Percentiles rank a stretch among this genome's conserved stretches.
These are phyloP conservation scores for Perizoma flavofasciatum DNA, from an alignment of 2,888 invertebrate species.

Conservation along the genomic window DNA sequence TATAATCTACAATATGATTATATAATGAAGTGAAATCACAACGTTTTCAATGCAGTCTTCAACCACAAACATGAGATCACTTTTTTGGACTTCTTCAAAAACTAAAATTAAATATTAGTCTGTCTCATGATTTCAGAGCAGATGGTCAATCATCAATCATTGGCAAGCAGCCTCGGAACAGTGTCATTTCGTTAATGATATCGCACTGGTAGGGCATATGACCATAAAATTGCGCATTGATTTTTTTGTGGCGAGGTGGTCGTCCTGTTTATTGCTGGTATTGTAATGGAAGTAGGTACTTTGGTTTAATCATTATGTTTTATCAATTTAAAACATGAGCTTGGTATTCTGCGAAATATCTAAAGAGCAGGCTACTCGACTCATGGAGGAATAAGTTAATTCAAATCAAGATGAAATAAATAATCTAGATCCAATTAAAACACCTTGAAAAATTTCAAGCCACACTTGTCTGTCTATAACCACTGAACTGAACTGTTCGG, in stretches of 20 bases:
- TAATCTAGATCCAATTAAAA: no score
- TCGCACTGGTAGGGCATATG: constrained; percentile 38
- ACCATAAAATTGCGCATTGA: constrained; percentile 43
- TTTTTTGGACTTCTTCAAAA: no score
- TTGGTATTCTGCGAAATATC: constrained; percentile 8
- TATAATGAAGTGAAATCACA: no score
- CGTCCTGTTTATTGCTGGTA: constrained; percentile 20
- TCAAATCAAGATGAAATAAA: no score
- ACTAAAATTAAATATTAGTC: constrained; percentile 7
- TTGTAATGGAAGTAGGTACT: constrained; percentile 15
- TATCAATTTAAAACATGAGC: constrained; percentile 23
- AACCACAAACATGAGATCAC: no score
- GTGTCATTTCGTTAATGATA: constrained; percentile 47
- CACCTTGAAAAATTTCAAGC: no score
- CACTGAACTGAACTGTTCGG: no score
- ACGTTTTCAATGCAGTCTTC: no score
- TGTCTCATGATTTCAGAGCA: constrained; percentile 38
- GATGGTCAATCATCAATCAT: constrained; percentile 51
- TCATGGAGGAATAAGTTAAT: no score
- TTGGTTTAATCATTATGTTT: constrained; percentile 28
- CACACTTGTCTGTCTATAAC: no score
- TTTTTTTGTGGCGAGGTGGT: constrained; percentile 41
- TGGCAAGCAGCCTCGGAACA: constrained; percentile 42
- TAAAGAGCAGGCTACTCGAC: no score
- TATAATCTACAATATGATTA: no score